These are phyloP conservation scores for Melieria omissa DNA, from an alignment of 2,888 invertebrate genomes.

Conservation along the genomic window DNA sequence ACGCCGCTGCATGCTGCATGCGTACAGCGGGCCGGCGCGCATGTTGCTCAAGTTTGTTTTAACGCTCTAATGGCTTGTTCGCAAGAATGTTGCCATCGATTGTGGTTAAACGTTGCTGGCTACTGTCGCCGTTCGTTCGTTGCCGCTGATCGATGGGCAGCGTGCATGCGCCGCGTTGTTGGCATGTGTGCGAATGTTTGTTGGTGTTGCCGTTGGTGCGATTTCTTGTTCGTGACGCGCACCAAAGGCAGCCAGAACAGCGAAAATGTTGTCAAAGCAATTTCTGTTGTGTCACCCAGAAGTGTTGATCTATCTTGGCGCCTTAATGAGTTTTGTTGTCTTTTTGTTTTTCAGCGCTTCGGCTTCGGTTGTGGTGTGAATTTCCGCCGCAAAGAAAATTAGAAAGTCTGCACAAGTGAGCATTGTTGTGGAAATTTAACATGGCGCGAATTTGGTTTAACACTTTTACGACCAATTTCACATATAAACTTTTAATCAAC, in stretches of 20 bases:
- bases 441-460: no score
- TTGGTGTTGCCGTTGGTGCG: conserved; percentile 7
- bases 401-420: no score
- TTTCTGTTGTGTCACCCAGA: background rate
- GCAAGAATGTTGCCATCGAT: conserved; percentile 19
- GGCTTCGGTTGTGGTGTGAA: background rate
- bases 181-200: background rate
- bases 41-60: conserved; percentile 6
- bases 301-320: background rate
- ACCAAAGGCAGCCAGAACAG: background rate
- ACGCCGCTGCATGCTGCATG: conserved; percentile 1
- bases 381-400: background rate
- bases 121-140: conserved; percentile 8
- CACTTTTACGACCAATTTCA: no score
- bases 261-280: conserved; percentile 15
- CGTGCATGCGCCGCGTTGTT: no score
- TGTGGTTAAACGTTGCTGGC: conserved; percentile 30
- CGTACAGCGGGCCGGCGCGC: background rate
- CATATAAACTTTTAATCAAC: no score
- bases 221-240: conserved; percentile 16
- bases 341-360: background rate
- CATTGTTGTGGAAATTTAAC: no score
- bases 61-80: conserved; percentile 30
- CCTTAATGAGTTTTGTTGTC: background rate
- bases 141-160: background rate